phyloP scores from a whole-genome alignment of 2,797 vertebrate genomes.

The Danio albolineatus region DNA sequence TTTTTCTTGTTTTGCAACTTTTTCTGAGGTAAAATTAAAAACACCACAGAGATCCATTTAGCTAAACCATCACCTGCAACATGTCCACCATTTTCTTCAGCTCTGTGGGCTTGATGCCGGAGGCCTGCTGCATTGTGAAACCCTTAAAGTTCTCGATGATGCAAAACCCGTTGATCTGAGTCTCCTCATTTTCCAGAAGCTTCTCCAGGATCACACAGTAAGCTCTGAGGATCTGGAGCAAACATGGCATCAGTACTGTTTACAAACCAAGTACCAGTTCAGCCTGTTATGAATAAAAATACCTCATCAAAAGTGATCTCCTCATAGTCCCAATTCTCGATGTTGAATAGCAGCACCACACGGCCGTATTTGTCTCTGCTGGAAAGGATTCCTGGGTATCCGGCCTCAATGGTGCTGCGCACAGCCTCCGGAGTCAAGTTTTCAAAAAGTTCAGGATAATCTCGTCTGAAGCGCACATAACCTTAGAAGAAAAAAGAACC shows the following conservation, averaged over 20 bases:
- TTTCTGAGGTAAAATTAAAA: background rate
- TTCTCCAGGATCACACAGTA: conserved; percentile 98
- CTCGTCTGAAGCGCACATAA: conserved; percentile 93
- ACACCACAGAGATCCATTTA: background rate
- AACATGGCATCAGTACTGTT: background rate
- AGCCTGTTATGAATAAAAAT: background rate
- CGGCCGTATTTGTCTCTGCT: conserved; percentile 93
- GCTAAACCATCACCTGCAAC: conserved; percentile 86
- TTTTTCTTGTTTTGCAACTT: no score
- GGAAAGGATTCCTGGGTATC: conserved; percentile 93
- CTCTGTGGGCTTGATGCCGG: conserved; percentile 92
- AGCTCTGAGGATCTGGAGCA: conserved; percentile 90
- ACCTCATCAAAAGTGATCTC: conserved; percentile 99
- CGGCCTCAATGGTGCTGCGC: conserved; percentile 95
- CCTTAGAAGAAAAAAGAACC: conserved; percentile 75
- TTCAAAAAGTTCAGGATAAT: conserved; percentile 96
- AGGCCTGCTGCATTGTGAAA: conserved; percentile 97
- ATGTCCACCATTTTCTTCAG: conserved; percentile 99
- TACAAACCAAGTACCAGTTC: background rate
- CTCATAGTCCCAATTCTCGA: conserved; percentile 97
- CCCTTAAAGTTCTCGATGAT: conserved; percentile 98
- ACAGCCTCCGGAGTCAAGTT: conserved; percentile 91
- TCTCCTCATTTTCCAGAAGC: conserved; percentile 95
- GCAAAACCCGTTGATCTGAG: conserved; percentile 98
- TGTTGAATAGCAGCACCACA: conserved; percentile 97